Evolutionary conservation across 2,888 invertebrate genomes (phyloP).

Genomic region (Rhamnusium bicolor): DNA sequence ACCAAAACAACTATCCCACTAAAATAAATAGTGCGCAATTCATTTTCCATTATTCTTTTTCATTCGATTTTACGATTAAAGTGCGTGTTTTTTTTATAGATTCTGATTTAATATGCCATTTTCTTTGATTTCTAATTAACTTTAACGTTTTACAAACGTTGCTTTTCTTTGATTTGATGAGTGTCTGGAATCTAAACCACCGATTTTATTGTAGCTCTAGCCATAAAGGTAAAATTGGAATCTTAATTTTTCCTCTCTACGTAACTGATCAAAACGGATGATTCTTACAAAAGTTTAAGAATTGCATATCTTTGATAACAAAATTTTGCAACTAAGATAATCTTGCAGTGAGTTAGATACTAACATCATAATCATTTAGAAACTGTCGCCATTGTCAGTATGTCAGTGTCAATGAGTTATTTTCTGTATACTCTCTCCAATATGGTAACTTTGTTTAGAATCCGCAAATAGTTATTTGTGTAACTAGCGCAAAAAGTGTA

Average conservation of each 20-base stretch:
- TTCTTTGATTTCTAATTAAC: neutral
- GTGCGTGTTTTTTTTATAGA: too few species aligned
- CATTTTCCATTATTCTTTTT: neutral
- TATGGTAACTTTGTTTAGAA: too few species aligned
- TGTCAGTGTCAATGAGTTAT: too few species aligned
- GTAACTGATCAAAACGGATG: neutral
- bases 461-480: too few species aligned
- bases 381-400: too few species aligned
- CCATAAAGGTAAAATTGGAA: conserved; percentile 1
- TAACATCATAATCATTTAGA: too few species aligned
- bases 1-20: too few species aligned
- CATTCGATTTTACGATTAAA: neutral
- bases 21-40: neutral
- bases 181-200: neutral
- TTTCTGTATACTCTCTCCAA: too few species aligned
- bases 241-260: neutral
- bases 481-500: too few species aligned
- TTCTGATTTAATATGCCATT: neutral
- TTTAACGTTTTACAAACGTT: neutral
- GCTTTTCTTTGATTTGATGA: neutral
- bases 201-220: neutral
- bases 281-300: neutral
- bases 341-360: too few species aligned
- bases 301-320: too few species aligned
- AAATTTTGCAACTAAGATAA: too few species aligned